phyloP scores from a whole-genome alignment of 2,888 invertebrate species.

The Flexamia atlantica region DNA sequence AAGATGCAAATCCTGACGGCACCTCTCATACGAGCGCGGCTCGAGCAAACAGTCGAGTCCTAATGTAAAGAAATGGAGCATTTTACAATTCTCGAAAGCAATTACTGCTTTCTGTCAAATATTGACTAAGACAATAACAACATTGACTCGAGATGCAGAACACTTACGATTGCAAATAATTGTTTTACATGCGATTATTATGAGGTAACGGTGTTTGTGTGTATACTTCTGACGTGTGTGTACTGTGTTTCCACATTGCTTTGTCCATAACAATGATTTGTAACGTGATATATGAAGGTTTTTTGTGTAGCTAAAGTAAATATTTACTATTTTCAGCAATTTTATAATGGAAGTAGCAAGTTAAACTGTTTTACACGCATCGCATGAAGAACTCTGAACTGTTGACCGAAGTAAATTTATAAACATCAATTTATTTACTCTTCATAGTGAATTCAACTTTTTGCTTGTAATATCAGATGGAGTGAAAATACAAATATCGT shows the following conservation, averaged over 20 bases:
- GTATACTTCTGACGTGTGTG: background rate
- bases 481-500: too few species aligned
- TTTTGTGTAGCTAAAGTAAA: too few species aligned
- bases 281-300: too few species aligned
- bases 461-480: too few species aligned
- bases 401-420: too few species aligned
- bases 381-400: too few species aligned
- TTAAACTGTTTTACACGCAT: too few species aligned
- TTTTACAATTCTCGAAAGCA: conserved; percentile 47
- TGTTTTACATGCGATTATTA: conserved; percentile 44
- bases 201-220: conserved; percentile 15
- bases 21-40: background rate
- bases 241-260: background rate
- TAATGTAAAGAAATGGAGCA: conserved; percentile 39
- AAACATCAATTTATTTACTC: too few species aligned
- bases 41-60: conserved; percentile 16
- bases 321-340: too few species aligned
- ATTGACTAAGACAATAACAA: conserved; percentile 50
- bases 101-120: conserved; percentile 51
- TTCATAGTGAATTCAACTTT: too few species aligned
- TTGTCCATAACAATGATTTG: too few species aligned
- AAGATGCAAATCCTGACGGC: conserved; percentile 21
- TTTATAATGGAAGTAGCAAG: too few species aligned
- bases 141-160: conserved; percentile 52
- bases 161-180: conserved; percentile 48